Evolutionary conservation across 2,113 vertebrate species (phyloP).

Genomic region (Pseudolaguvia tuberculata): DNA sequence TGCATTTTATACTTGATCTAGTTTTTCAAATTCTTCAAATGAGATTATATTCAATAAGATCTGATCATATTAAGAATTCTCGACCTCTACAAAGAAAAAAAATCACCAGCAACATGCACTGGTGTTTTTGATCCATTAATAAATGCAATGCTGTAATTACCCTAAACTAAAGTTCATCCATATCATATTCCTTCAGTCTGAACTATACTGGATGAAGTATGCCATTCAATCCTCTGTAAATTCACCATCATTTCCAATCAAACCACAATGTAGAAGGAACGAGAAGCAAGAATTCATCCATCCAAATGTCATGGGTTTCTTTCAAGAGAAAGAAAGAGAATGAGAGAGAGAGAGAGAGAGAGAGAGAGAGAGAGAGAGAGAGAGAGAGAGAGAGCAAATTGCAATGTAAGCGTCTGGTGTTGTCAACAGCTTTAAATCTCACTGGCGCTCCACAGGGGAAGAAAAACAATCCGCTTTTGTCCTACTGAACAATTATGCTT

Average conservation of each 20-base stretch:
- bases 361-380: conserved; percentile 48
- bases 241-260: background rate
- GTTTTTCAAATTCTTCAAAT: too few species aligned
- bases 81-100: too few species aligned
- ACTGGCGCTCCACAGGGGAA: conserved; percentile 72
- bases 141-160: too few species aligned
- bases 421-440: conserved; percentile 89
- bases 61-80: too few species aligned
- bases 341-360: background rate
- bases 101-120: too few species aligned
- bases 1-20: too few species aligned
- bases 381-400: conserved; percentile 65
- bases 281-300: conserved; percentile 72
- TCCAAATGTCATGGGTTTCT: conserved; percentile 80
- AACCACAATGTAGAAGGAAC: conserved; percentile 48
- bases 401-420: conserved; percentile 78
- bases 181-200: background rate
- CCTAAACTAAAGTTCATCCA: too few species aligned
- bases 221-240: background rate
- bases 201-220: background rate
- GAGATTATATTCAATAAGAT: too few species aligned
- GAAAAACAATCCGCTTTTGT: conserved; percentile 73
- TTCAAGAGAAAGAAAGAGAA: too few species aligned
- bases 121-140: too few species aligned
- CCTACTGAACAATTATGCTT: conserved; percentile 61